A percentile compares a stretch with the other conserved stretches of the same genome.
phyloP scores from a whole-genome alignment of 2,797 vertebrate genomes.

The Chelon labrosus region DNA sequence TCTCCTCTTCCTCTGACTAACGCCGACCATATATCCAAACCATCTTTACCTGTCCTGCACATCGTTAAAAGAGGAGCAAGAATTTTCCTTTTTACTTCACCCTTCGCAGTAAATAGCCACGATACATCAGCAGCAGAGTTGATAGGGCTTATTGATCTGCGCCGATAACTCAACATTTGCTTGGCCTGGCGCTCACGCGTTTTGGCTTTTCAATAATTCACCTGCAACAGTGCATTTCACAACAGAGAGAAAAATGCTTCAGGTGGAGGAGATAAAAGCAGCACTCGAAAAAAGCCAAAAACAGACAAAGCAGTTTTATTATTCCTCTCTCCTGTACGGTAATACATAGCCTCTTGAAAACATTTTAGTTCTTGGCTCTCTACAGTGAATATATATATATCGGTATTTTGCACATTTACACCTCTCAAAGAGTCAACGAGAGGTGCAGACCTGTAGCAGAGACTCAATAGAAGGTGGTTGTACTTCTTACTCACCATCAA shows the following conservation, averaged over 20 bases:
- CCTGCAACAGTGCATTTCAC: constrained; percentile 26
- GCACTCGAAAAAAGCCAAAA: neutral
- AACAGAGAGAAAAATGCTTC: constrained; percentile 32
- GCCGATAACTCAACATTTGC: constrained; percentile 60
- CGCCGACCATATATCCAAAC: constrained; percentile 29
- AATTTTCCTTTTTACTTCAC: constrained; percentile 22
- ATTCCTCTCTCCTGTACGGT: constrained; percentile 6
- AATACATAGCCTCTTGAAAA: constrained; percentile 24
- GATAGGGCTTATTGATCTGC: constrained; percentile 65
- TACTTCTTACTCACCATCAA: neutral
- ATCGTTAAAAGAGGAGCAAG: constrained; percentile 45
- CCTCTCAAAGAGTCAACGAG: neutral
- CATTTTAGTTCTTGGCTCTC: constrained; percentile 7
- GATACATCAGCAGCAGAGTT: constrained; percentile 47
- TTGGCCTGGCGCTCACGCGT: constrained; percentile 31
- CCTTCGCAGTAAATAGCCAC: constrained; percentile 31
- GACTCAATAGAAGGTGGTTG: neutral
- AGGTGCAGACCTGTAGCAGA: neutral
- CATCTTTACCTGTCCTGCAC: constrained; percentile 24
- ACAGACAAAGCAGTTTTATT: constrained; percentile 17
- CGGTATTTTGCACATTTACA: constrained; percentile 11
- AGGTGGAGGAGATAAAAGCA: constrained; percentile 25
- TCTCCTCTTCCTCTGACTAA: constrained; percentile 21
- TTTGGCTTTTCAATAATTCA: constrained; percentile 58
- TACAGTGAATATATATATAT: neutral